Evolutionary conservation across 2,888 invertebrate species (phyloP), one percentile per base, ranked within the genome.

Genomic region (Anthrax anthrax): DNA sequence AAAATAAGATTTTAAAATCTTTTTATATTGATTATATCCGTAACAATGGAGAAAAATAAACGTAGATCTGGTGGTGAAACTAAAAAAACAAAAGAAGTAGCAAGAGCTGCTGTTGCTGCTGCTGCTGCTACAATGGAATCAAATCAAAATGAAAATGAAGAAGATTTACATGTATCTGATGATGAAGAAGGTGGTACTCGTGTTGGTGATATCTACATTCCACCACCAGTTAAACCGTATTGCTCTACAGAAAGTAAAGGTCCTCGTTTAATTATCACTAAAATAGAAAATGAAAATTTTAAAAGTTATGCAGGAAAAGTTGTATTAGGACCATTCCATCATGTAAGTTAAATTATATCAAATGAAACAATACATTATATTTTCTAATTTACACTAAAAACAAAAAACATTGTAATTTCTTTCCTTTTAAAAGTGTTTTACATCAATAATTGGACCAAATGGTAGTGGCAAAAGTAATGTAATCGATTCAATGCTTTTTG

Each of bases 391-490:
- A n/a, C n/a, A n/a, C n/a, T n/a, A n/a, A n/a, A n/a, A n/a, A n/a
- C n/a, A n/a, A n/a, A n/a, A n/a, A n/a, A n/a, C n/a, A n/a, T n/a
- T n/a, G n/a, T n/a, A n/a, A 17, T 40, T 18, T 50, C 45, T 47
- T 43, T 54, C 54, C 47, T 53, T 48, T 67, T 73, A 71, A 36
- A 70, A 94, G 85, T 88, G 89, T 62, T 97, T 96, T 60, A 91
- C 96, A 8, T 80, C 95, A 1, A 94, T 98, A 46, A 84, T 98
- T 54, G 98, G 98, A 0, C 97, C 98, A 0, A 99, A 98, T 69
- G 98, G 98, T 19, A 96, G 94, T 65, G 98, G 98, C 0, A 98
- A 99, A 65, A 95, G 95, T 57, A 98, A 99, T 65, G 94, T 97
- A 0, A 98, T 98, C 56, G 98, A 99, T 69, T 91, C 98, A 0